Evolutionary conservation across 1,140 invertebrate species (phyloP), one percentile per base, ranked within the genome.

Genomic region (Caerostris darwini): DNA sequence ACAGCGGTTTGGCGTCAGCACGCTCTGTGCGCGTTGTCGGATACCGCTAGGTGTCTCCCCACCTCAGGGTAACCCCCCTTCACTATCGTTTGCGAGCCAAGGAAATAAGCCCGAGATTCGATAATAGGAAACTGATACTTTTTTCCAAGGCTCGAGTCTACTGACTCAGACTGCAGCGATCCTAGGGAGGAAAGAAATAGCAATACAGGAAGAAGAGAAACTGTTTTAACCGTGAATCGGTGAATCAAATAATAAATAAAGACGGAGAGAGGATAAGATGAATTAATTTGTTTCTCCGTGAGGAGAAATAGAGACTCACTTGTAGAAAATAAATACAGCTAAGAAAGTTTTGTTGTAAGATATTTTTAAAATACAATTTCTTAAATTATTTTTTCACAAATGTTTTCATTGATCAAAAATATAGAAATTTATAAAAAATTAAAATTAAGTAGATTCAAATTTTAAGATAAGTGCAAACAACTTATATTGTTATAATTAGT

Each of bases 1-100:
- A 93, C 92, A 71, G 92, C 54, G 82, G 64, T n/a, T 53, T 69
- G 90, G 77, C 77, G 90, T 83, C 82, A 85, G 50, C 77, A 12
- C 81, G 77, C 58, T 83, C 8, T 12, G 34, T 50, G 17, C 61
- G 58, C 61, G 71, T 50, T 56, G 57, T 19, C 19, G 69, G 19
- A 81, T 59, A 77, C 90, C 90, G 91, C 91, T 93, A 93, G 91
- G 83, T 87, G 91, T 86, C 82, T 93, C 82, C 58, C 77, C 58
- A 8, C 19, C 89, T 53, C 54, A 8, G 19, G 56, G 58, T 93
- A 59, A 34, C 77, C 58, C 56, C 14, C 64, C 50, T 34, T 17
- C 17, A 59, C 54, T 57, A 85, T 85, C 83, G 54, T 85, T 50
- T 85, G 54, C 34, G 34, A 77, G 71, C 71, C 71, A 77, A 34